phyloP scores from a whole-genome alignment of 2,888 invertebrate genomes.

The Beris chalybata region DNA sequence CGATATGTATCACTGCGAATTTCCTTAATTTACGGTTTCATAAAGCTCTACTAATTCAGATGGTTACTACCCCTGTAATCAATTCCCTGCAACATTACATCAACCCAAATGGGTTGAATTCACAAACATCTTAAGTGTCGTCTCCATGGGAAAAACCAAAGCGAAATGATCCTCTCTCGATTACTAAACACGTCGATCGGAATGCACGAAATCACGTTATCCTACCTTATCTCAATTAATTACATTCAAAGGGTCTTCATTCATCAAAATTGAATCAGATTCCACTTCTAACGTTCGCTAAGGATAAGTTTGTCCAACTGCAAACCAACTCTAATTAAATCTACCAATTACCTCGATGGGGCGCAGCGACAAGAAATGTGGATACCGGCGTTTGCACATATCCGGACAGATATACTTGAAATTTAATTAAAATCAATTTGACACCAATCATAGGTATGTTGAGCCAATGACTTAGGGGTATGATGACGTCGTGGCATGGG shows the following conservation, averaged over 20 bases:
- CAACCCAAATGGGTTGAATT: no score
- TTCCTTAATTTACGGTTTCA: no score
- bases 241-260: conserved; percentile 28
- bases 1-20: no score
- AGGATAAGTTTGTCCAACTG: conserved; percentile 8
- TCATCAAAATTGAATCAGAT: conserved; percentile 28
- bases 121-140: no score
- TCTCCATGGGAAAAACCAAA: no score
- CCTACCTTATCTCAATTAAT: conserved; percentile 23
- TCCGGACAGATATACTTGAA: conserved; percentile 21
- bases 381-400: not conserved
- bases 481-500: not conserved
- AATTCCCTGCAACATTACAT: no score
- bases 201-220: conserved; percentile 14
- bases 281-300: conserved; percentile 15
- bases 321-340: conserved; percentile 32
- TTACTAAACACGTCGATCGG: not conserved
- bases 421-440: conserved; percentile 38
- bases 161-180: no score
- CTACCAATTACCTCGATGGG: conserved; percentile 15
- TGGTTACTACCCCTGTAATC: no score
- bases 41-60: no score
- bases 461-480: not conserved
- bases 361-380: no score
- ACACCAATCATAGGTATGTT: conserved; percentile 29